Evolutionary conservation across 2,888 invertebrate genomes (phyloP), one percentile per base, ranked within the genome.

Genomic region (Pecten maximus): DNA sequence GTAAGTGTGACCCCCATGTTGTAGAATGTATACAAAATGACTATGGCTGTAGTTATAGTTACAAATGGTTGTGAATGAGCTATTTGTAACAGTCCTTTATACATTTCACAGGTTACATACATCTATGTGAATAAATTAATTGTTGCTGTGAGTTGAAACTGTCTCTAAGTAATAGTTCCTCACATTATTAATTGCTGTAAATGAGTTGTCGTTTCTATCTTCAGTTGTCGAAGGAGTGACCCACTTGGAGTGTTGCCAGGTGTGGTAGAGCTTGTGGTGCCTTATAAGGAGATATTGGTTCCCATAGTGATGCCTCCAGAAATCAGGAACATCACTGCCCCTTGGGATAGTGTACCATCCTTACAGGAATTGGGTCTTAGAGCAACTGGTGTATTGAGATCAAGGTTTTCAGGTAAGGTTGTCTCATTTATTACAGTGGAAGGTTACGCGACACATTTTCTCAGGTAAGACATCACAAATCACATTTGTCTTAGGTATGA

Each of bases 241-340:
- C 74, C 74, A 12, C 74, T 74, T 35, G 74, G 74, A 35, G 74
- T 74, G 35, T 35, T 74, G 8, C 74, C 74, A 3, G 74, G 74
- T 8, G 28, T 35, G 16, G 74, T 74, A 15, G 74, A 74, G 35
- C 35, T 74, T 8, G 74, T 35, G 74, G 28, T 74, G 74, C 74
- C 74, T 23, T 74, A 74, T 74, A 74, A 74, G 74, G 74, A 74
- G 74, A 74, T 35, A 28, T 74, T 35, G 35, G 74, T 74, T 74
- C 74, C 74, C 74, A 74, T 74, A 74, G 74, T 74, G 35, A 74
- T 74, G 74, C 74, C 74, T 12, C 74, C 74, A 10, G 74, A 74
- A 23, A 35, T 74, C 35, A 74, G 74, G 28, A 6, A 28, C 8
- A 28, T 74, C 28, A 74, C 28, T 74, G 35, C 35, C 35, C 74